These are phyloP conservation scores for Orius laevigatus DNA, from an alignment of 1,140 invertebrate genomes.

Conservation along the genomic window DNA sequence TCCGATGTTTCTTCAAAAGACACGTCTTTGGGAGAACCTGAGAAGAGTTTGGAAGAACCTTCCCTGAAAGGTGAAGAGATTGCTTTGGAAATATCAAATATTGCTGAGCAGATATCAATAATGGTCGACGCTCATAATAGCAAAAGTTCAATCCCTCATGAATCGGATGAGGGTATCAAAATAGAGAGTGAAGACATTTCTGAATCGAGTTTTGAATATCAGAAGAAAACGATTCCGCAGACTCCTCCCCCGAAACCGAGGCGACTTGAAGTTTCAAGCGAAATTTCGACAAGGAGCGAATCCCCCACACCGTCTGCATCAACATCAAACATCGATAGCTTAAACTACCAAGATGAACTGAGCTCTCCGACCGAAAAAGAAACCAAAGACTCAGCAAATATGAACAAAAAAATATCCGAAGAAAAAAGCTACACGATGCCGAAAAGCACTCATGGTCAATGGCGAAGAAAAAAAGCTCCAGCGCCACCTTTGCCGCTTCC, in stretches of 20 bases:
- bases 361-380: conserved; percentile 15
- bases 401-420: conserved; percentile 12
- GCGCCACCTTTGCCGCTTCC: conserved; percentile 60
- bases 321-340: background rate
- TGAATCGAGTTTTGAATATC: too few relatives aligned
- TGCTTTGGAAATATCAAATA: too few relatives aligned
- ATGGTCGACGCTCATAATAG: too few relatives aligned
- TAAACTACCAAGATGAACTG: conserved; percentile 2
- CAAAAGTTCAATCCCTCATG: too few relatives aligned
- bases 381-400: conserved; percentile 16
- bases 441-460: conserved; percentile 47
- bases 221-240: background rate
- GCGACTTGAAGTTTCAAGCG: too few relatives aligned
- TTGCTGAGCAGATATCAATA: too few relatives aligned
- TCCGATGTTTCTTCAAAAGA: too few relatives aligned
- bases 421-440: conserved; percentile 23
- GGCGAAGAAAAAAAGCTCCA: conserved; percentile 60
- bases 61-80: too few relatives aligned
- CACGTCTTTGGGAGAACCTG: too few relatives aligned
- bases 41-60: too few relatives aligned
- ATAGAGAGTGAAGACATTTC: too few relatives aligned
- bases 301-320: conserved; percentile 3
- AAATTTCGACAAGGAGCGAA: background rate
- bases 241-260: background rate
- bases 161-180: too few relatives aligned